A percentile compares a stretch with the other conserved stretches of the same genome.
These are phyloP conservation scores for Smittia sp. DNA, from an alignment of 2,888 invertebrate species.

Conservation along the genomic window DNA sequence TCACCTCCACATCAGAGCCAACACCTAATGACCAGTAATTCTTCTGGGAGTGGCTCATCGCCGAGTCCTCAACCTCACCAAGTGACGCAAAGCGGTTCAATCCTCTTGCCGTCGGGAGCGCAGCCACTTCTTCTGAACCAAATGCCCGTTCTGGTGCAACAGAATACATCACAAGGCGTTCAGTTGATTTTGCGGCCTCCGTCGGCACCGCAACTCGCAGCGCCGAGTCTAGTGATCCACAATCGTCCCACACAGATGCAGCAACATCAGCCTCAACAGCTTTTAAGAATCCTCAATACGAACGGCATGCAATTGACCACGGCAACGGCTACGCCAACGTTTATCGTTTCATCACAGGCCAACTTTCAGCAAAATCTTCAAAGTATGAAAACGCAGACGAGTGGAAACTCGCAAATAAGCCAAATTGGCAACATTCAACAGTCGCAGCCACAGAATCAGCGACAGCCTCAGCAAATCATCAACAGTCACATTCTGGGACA, in stretches of 20 bases:
- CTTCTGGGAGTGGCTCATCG: background rate
- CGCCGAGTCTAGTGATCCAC: conserved; percentile 54
- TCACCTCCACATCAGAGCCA: conserved; percentile 39
- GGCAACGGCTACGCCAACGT: conserved; percentile 55
- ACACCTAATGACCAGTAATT: conserved; percentile 19
- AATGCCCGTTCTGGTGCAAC: conserved; percentile 62
- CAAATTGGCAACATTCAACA: conserved; percentile 51
- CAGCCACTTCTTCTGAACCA: conserved; percentile 53
- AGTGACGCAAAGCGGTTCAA: conserved; percentile 48
- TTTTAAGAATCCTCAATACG: conserved; percentile 61
- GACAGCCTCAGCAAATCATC: conserved; percentile 44
- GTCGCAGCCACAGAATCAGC: conserved; percentile 47
- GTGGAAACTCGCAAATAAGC: conserved; percentile 36
- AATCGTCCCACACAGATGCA: conserved; percentile 48
- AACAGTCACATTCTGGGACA: conserved; percentile 53
- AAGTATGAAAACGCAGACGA: conserved; percentile 48
- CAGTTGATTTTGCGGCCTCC: conserved; percentile 70
- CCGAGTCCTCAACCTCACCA: conserved; percentile 42
- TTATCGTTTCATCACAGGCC: conserved; percentile 54
- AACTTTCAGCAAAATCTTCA: conserved; percentile 54
- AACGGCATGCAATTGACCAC: conserved; percentile 61
- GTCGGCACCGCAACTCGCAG: conserved; percentile 55
- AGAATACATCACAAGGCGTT: conserved; percentile 64
- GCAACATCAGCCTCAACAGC: conserved; percentile 55
- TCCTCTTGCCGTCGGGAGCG: conserved; percentile 50